Base-by-base conservation (phyloP, 2,888 invertebrate species). In the Agrilus cyanescens region DNA sequence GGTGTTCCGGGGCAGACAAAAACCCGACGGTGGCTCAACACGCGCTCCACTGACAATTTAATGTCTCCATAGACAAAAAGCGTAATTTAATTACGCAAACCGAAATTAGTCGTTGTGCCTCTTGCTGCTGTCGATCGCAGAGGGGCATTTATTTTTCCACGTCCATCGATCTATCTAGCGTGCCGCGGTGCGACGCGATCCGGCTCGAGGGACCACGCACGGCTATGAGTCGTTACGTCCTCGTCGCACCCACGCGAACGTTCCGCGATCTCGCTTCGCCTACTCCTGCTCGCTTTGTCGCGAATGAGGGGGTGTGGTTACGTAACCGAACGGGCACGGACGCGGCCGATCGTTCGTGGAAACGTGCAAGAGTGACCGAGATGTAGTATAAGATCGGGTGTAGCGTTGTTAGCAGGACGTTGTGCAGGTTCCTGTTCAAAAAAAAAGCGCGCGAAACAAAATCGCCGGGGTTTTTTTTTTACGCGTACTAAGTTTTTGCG, bases 311-410 rank as follows among this genome's bases (percentile, higher is more conserved):
- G 51, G 50, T 38, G 49, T 40, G 45, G 46, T 40, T 46, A 45
- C 43, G 46, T 38, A 34, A 12, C 37, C 50, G 52, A 41, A 12
- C 25, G 31, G 31, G n/a, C n/a, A 14, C 56, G 56, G 49, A 20
- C 13, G 18, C 15, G 13, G 10, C 48, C 56, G 56, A 53, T 34
- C 33, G n/a, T 35, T 13, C 18, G 42, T 40, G 50, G 49, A 39
- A 46, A 40, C 49, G 45, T 51, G 50, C 44, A 45, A 46, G 43
- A 31, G 45, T 37, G 38, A 33, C 34, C 38, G 41, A 40, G 29
- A 44, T 45, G 46, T 53, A 53, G 53, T 53, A 46, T 46, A 46
- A 48, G 50, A 47, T 51, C 51, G 52, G 50, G 50, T 52, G 41
- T 48, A 49, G 50, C 45, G 49, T 51, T 45, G 53, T 46, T 43